Percentiles rank a stretch among this genome's conserved stretches.
Conservation (phyloP, 2,888 invertebrate genomes). For the Athalia rosae region DNA sequence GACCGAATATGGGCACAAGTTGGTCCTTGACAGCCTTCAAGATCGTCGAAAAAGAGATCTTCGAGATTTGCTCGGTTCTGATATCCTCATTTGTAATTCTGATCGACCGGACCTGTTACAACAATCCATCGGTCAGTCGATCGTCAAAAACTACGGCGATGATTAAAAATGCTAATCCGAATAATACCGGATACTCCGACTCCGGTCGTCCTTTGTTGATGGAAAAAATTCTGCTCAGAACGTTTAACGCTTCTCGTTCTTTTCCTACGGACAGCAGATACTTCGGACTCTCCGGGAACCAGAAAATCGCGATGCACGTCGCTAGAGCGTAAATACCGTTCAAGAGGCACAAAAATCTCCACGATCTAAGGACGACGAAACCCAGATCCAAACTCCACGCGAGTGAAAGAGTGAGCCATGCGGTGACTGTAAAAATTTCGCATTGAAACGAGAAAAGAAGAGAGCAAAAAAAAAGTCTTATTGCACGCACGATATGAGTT, state of each 20-base stretch:
- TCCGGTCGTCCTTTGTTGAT: slow-evolving; percentile 43
- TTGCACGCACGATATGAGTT: neutral
- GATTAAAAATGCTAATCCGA: no score
- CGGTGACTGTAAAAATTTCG: slow-evolving; percentile 45
- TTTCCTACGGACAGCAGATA: slow-evolving; percentile 66
- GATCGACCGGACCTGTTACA: slow-evolving; percentile 6
- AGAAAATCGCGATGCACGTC: slow-evolving; percentile 57
- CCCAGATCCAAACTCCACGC: slow-evolving; percentile 31
- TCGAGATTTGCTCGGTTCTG: neutral
- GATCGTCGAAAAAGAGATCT: neutral
- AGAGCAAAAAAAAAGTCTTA: neutral
- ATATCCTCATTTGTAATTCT: slow-evolving; percentile 10
- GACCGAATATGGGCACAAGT: slow-evolving; percentile 20
- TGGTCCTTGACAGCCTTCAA: slow-evolving; percentile 11
- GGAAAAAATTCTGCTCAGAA: slow-evolving; percentile 57
- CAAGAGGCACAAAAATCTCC: slow-evolving; percentile 70
- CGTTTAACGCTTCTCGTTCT: slow-evolving; percentile 58
- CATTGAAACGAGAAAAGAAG: neutral
- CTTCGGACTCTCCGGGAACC: slow-evolving; percentile 71
- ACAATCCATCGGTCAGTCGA: neutral
- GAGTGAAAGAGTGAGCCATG: slow-evolving; percentile 68
- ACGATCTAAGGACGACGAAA: slow-evolving; percentile 64
- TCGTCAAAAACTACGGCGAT: no score
- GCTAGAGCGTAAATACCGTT: slow-evolving; percentile 57
- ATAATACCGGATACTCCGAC: slow-evolving; percentile 48